Evolutionary conservation across 2,888 invertebrate species (phyloP).

Genomic region (Microchrysa polita): DNA sequence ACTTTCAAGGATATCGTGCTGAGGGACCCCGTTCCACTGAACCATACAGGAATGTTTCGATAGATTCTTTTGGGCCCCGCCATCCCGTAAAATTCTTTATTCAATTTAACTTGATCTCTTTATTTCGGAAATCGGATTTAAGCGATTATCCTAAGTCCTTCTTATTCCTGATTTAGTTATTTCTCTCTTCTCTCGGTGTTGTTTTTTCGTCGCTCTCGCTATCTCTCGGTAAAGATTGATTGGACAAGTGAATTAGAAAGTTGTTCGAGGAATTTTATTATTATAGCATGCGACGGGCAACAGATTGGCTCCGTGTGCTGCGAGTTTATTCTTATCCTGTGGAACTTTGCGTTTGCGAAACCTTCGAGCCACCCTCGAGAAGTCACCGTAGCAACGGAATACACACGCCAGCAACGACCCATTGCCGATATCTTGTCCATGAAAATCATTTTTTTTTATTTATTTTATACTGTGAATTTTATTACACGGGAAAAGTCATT

Average conservation of each 20-base stretch:
- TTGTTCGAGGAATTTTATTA: conserved; percentile 42
- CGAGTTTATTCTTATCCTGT: not conserved
- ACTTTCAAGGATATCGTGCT: not conserved
- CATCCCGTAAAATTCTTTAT: conserved; percentile 45
- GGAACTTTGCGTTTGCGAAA: not conserved
- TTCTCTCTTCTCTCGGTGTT: too few species aligned
- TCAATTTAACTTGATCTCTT: conserved; percentile 51
- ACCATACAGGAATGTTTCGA: not conserved
- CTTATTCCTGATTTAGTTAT: conserved; percentile 48
- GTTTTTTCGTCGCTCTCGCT: too few species aligned
- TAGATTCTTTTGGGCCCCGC: not conserved
- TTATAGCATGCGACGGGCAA: not conserved
- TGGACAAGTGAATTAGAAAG: conserved; percentile 50
- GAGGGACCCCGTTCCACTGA: not conserved
- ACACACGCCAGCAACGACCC: too few species aligned
- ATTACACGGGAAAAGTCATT: too few species aligned
- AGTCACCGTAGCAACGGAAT: too few species aligned
- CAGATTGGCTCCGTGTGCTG: not conserved
- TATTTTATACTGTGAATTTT: too few species aligned
- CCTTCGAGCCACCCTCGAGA: not conserved
- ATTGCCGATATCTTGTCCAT: too few species aligned
- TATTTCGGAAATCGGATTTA: conserved; percentile 51
- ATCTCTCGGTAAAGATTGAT: conserved; percentile 48
- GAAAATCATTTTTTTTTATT: too few species aligned
- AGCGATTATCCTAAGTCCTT: conserved; percentile 50